A percentile compares a stretch with the other conserved stretches of the same genome.
Conservation (phyloP, 2,797 vertebrate genomes). For the Anas bernieri region DNA sequence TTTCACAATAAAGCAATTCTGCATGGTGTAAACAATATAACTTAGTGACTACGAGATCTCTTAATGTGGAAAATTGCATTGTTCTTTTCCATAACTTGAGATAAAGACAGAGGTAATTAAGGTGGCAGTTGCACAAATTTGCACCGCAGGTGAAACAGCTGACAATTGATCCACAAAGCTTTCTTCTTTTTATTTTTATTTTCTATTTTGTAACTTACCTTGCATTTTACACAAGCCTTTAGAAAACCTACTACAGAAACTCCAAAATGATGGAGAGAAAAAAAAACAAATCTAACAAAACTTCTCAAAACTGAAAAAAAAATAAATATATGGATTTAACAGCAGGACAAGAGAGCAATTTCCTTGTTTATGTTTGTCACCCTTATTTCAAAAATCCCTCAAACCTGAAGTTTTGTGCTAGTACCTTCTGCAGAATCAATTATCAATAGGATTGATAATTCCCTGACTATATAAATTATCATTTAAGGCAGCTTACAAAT, state of each 20-base stretch:
- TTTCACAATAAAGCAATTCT: not conserved
- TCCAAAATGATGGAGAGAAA: not conserved
- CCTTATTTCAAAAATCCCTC: not conserved
- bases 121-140: not conserved
- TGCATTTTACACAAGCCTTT: not conserved
- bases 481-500: not conserved
- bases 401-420: not conserved
- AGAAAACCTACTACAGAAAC: not conserved
- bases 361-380: not conserved
- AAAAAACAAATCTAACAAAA: not conserved
- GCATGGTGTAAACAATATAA: not conserved
- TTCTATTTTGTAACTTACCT: not conserved
- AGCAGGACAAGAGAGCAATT: not conserved
- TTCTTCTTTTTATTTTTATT: accelerated
- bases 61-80: not conserved
- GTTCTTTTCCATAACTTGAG: not conserved
- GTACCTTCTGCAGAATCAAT: not conserved
- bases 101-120: not conserved
- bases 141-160: not conserved
- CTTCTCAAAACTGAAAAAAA: not conserved
- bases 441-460: not conserved
- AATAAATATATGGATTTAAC: not conserved
- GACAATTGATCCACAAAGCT: not conserved
- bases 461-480: not conserved
- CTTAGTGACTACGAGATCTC: not conserved